Percentiles rank a stretch among this genome's conserved stretches.
phyloP scores from a whole-genome alignment of 2,888 invertebrate genomes.

The Leuctra nigra region DNA sequence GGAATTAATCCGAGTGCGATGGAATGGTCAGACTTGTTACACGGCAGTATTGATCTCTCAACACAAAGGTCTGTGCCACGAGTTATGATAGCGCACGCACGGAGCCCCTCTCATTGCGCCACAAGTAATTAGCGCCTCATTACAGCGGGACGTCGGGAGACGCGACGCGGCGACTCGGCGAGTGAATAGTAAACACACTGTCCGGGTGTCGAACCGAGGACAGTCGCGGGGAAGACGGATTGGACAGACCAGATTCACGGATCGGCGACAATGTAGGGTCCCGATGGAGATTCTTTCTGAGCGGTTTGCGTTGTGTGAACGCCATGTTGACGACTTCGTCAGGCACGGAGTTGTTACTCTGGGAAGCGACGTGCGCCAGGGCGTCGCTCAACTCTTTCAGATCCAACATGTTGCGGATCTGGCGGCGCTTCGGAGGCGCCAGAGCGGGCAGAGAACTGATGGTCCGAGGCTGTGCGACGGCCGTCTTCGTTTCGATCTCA shows the following conservation, averaged over 20 bases:
- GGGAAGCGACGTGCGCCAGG: constrained; percentile 38
- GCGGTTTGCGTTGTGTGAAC: not conserved
- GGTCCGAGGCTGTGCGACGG: not conserved
- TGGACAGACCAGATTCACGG: constrained; percentile 62
- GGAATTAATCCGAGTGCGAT: too few species aligned
- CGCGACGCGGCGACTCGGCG: not conserved
- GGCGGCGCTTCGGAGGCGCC: constrained; percentile 44
- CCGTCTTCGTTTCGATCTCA: not conserved
- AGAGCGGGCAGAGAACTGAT: constrained; percentile 38
- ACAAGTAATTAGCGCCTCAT: too few species aligned
- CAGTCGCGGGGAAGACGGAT: constrained; percentile 55
- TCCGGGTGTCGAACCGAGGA: constrained; percentile 11
- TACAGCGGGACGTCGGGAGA: too few species aligned
- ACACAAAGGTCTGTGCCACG: too few species aligned
- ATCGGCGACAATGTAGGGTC: constrained; percentile 54
- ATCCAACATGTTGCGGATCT: constrained; percentile 44
- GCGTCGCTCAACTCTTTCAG: constrained; percentile 51
- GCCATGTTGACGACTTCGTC: not conserved
- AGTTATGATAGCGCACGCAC: too few species aligned
- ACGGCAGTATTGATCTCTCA: too few species aligned
- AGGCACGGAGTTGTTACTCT: not conserved
- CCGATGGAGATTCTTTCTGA: not conserved
- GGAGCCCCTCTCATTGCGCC: too few species aligned
- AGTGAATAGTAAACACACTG: not conserved
- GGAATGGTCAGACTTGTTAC: too few species aligned